phyloP scores from a whole-genome alignment of 2,113 vertebrate genomes.

The Silurus asotus region DNA sequence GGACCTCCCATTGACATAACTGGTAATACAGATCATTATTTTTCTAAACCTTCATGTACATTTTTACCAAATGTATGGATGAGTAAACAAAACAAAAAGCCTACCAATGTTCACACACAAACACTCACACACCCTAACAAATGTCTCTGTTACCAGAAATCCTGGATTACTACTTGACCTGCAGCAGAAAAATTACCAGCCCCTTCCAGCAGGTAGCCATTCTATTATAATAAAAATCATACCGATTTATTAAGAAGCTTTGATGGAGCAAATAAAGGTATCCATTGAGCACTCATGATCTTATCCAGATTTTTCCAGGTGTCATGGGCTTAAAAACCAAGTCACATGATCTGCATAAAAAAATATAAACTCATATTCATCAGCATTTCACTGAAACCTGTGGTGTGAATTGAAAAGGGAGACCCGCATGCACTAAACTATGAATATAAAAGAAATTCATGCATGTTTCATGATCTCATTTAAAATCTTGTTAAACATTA shows the following conservation, averaged over 20 bases:
- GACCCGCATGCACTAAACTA: background rate
- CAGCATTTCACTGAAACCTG: too few species aligned
- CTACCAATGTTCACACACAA: background rate
- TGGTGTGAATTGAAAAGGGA: background rate
- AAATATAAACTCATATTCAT: background rate
- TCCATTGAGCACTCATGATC: background rate
- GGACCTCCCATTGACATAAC: background rate
- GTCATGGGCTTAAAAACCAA: background rate
- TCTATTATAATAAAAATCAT: background rate
- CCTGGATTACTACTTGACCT: slow-evolving; percentile 88
- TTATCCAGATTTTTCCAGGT: background rate
- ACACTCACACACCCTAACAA: slow-evolving; percentile 3
- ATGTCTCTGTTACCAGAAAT: slow-evolving; percentile 74
- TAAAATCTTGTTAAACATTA: background rate
- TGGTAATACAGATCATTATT: background rate
- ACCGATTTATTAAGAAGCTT: too few species aligned
- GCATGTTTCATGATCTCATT: background rate
- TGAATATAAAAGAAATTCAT: background rate
- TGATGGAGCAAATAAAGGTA: background rate
- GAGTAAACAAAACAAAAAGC: background rate
- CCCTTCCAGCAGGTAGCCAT: slow-evolving; percentile 85
- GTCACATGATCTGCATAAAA: background rate
- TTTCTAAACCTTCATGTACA: background rate
- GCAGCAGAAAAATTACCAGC: slow-evolving; percentile 80
- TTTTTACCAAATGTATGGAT: background rate